Evolutionary conservation across 2,113 vertebrate genomes (phyloP).

Genomic region (Apeltes quadracus): DNA sequence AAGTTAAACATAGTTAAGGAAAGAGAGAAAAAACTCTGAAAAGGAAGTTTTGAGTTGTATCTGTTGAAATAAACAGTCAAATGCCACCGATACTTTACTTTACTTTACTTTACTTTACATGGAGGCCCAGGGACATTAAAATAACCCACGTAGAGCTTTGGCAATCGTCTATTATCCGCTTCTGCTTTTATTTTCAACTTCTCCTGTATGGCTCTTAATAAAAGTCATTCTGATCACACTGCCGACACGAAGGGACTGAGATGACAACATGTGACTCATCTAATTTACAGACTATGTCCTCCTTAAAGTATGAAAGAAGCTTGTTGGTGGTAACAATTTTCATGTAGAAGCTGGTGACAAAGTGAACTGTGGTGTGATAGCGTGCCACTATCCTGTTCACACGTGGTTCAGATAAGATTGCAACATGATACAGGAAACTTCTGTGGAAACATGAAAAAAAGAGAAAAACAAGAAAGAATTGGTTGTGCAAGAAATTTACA

Average conservation of each 20-base stretch:
- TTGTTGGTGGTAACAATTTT: too few species aligned
- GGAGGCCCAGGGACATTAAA: background rate
- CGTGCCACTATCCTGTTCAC: background rate
- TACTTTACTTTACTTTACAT: background rate
- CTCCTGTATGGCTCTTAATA: background rate
- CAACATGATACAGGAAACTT: slow-evolving; percentile 64
- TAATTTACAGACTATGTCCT: background rate
- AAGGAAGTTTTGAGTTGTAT: slow-evolving; percentile 39
- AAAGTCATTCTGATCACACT: background rate
- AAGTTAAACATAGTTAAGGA: too few species aligned
- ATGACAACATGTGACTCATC: background rate
- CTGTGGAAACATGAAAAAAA: slow-evolving; percentile 27
- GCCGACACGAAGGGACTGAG: background rate
- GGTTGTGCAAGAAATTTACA: slow-evolving; percentile 1
- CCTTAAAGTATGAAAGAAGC: background rate
- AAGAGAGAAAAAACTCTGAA: slow-evolving; percentile 9
- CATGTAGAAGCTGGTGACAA: background rate
- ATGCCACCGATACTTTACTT: background rate
- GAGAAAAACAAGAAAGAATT: background rate
- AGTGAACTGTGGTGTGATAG: background rate
- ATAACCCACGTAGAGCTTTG: background rate
- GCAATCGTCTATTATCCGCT: background rate
- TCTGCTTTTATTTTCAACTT: background rate
- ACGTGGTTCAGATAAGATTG: slow-evolving; percentile 45
- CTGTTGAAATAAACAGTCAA: slow-evolving; percentile 12